These are phyloP conservation scores for Matsumyia berberina DNA, from an alignment of 2,888 invertebrate genomes.

Conservation along the genomic window DNA sequence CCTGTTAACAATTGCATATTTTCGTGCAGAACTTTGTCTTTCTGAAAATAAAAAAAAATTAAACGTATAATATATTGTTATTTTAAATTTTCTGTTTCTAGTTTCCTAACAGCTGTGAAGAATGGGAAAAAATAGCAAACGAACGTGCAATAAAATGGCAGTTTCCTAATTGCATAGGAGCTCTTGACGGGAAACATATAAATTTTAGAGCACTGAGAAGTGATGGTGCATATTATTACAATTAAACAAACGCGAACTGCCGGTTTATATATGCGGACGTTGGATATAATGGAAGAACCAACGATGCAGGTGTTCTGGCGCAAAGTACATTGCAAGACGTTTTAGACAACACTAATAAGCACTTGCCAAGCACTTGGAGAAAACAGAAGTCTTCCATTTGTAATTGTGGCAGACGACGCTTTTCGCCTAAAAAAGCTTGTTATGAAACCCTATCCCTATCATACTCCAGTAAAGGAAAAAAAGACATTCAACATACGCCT, in stretches of 20 bases:
- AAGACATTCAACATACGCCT: background rate
- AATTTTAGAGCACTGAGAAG: background rate
- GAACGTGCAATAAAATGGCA: background rate
- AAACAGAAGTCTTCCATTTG: background rate
- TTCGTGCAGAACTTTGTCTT: too few relatives aligned
- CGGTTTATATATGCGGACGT: background rate
- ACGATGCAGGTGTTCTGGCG: background rate
- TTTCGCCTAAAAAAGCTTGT: background rate
- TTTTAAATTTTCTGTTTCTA: too few relatives aligned
- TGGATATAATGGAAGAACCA: background rate
- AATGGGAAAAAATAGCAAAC: too few relatives aligned
- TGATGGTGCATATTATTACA: background rate
- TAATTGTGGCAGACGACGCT: background rate
- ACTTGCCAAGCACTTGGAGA: background rate
- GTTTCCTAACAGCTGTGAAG: too few relatives aligned
- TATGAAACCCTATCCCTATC: background rate
- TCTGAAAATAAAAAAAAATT: too few relatives aligned
- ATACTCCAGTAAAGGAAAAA: background rate
- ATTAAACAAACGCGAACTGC: constrained; percentile 2
- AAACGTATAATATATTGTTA: too few relatives aligned
- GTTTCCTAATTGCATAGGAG: background rate
- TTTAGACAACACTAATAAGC: background rate
- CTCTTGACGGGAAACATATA: background rate
- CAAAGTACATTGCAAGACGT: background rate
- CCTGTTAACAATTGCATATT: too few relatives aligned